A percentile compares a stretch with the other conserved stretches of the same genome.
Conservation (phyloP, 2,888 invertebrate genomes). For the Diaphora mendica region DNA sequence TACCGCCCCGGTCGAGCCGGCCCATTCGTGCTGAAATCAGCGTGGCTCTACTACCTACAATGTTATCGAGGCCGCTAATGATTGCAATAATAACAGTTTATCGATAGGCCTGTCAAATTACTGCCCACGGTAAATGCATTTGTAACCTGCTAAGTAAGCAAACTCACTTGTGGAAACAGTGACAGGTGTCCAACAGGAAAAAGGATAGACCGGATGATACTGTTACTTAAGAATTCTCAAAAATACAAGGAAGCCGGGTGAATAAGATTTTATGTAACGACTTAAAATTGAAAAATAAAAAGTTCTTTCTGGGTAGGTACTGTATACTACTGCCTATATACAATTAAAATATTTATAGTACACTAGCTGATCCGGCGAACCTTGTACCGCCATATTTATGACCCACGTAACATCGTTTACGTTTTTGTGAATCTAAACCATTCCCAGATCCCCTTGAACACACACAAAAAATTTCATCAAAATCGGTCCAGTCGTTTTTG, state of each 20-base stretch:
- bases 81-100: not conserved
- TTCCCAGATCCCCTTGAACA: too few relatives aligned
- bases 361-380: too few relatives aligned
- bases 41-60: too few relatives aligned
- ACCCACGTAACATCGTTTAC: too few relatives aligned
- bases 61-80: not conserved
- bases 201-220: not conserved
- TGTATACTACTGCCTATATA: not conserved
- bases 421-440: too few relatives aligned
- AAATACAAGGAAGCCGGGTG: not conserved
- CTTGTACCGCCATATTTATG: too few relatives aligned
- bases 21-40: too few relatives aligned
- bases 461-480: too few relatives aligned
- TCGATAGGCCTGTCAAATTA: not conserved
- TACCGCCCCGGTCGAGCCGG: too few relatives aligned
- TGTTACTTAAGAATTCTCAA: not conserved
- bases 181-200: slow-evolving; percentile 3
- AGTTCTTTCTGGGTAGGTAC: not conserved
- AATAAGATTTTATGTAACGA: not conserved
- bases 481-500: too few relatives aligned
- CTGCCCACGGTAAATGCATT: not conserved
- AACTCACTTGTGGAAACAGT: not conserved
- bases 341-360: too few relatives aligned
- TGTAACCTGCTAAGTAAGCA: not conserved
- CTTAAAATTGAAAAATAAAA: not conserved